Conservation (phyloP, 2,888 invertebrate species). For the Volucella inanis region DNA sequence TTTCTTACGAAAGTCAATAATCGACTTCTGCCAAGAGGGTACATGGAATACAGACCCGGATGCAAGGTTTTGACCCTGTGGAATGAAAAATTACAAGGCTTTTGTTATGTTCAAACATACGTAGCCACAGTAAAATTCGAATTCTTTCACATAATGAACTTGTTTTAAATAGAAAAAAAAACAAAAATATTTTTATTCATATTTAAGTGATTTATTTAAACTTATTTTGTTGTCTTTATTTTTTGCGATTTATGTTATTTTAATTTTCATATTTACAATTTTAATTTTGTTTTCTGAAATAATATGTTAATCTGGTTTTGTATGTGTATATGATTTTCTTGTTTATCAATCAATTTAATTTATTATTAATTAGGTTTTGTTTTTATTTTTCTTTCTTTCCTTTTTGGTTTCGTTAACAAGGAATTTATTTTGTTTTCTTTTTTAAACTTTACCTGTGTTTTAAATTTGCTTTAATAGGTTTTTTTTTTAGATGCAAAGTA, state of each 20-base stretch:
- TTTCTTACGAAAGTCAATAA: too few species aligned
- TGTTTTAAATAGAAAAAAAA: constrained; percentile 2
- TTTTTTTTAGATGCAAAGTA: constrained; percentile 31
- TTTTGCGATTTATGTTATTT: constrained; percentile 56
- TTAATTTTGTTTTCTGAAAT: constrained; percentile 42
- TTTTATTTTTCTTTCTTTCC: constrained; percentile 19
- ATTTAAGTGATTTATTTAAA: constrained; percentile 72
- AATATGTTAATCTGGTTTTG: constrained; percentile 13
- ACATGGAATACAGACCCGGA: too few species aligned
- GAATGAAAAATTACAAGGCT: too few species aligned
- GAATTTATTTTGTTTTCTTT: constrained; percentile 37
- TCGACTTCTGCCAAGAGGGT: too few species aligned
- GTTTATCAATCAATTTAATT: constrained; percentile 36
- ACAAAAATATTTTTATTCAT: constrained; percentile 38
- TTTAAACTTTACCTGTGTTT: constrained; percentile 17
- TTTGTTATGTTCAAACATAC: too few species aligned
- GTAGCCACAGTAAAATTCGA: too few species aligned
- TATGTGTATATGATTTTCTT: constrained; percentile 5
- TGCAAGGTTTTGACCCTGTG: too few species aligned
- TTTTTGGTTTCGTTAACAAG: constrained; percentile 53
- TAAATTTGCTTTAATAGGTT: constrained; percentile 17
- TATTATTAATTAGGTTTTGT: constrained; percentile 27
- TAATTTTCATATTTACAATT: constrained; percentile 58
- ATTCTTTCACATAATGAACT: too few species aligned
- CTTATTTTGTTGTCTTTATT: constrained; percentile 61